Evolutionary conservation across 2,888 invertebrate species (phyloP), one percentile per base, ranked within the genome.

Genomic region (Aleiodes alternator): DNA sequence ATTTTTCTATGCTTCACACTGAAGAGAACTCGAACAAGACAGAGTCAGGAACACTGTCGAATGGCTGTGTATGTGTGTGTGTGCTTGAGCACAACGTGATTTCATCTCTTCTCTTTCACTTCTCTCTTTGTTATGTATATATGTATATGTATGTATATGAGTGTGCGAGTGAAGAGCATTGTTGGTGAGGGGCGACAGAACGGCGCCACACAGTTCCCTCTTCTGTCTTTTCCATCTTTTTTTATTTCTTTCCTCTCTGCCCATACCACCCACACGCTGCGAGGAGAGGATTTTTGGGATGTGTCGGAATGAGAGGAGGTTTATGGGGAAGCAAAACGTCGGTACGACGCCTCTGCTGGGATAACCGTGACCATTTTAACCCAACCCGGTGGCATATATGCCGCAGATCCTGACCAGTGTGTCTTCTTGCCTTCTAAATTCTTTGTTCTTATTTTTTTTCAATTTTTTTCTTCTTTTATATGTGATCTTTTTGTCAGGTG

Each of bases 141-240:
- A 14, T 57, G 8, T 6, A 16, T 12, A 38, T 59, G 38, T 16
- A 23, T 23, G 23, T 23, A 23, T 34, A 34, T 34, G 34, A 34
- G 5, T 7, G 23, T 55, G 56, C 34, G 64, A 38, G 23, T 23
- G 64, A 81, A 80, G 80, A 82, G 83, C 83, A 86, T 86, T 85
- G 86, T 86, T 84, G 86, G 85, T 78, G 23, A 71, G 83, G 82
- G 80, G 84, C 87, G 86, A 84, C 87, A 82, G 85, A 83, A 82
- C 86, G 86, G 87, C 87, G 82, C 81, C 82, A 81, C 82, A 81
- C 80, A 69, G 43, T 11, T 55, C 48, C 57, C 66, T 69, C 57
- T 70, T 50, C 31, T 50, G 38, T 50, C 61, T 75, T 56, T 57
- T 23, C 53, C 66, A 51, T 48, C 77, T 72, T 70, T 53, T 73